These are phyloP conservation scores for Gavia stellata DNA, from an alignment of 2,113 vertebrate genomes.

Conservation along the genomic window DNA sequence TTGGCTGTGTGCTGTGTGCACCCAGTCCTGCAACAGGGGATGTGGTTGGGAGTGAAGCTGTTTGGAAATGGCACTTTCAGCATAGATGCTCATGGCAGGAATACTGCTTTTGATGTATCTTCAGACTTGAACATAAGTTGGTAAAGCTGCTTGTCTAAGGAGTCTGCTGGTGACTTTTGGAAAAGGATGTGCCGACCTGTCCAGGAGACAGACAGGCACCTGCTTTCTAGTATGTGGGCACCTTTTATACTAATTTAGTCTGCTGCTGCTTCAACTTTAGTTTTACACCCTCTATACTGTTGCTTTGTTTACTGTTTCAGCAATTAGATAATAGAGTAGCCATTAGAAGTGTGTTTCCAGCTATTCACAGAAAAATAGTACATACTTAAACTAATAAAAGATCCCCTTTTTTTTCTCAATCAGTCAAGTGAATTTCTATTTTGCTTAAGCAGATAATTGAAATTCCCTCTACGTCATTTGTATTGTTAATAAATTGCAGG, in stretches of 20 bases:
- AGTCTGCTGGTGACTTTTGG: background rate
- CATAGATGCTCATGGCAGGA: background rate
- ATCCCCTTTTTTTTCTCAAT: background rate
- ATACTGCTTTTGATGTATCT: background rate
- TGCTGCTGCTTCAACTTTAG: background rate
- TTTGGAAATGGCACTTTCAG: background rate
- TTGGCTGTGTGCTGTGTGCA: background rate
- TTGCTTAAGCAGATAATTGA: slow-evolving; percentile 21
- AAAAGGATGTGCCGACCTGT: background rate
- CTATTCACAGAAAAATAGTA: background rate
- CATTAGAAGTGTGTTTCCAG: background rate
- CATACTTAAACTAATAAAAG: slow-evolving; percentile 26
- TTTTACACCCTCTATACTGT: background rate
- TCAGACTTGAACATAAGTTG: background rate
- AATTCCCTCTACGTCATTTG: background rate
- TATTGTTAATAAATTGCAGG: slow-evolving; percentile 48
- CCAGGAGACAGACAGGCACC: background rate
- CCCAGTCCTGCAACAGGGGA: background rate
- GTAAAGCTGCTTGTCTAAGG: background rate
- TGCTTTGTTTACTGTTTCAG: background rate
- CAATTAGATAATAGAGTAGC: background rate
- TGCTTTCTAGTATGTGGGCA: background rate
- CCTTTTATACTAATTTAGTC: background rate
- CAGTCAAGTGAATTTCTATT: background rate
- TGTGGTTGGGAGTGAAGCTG: background rate